Conservation (phyloP, 2,888 invertebrate genomes). For the Plagodis pulveraria region DNA sequence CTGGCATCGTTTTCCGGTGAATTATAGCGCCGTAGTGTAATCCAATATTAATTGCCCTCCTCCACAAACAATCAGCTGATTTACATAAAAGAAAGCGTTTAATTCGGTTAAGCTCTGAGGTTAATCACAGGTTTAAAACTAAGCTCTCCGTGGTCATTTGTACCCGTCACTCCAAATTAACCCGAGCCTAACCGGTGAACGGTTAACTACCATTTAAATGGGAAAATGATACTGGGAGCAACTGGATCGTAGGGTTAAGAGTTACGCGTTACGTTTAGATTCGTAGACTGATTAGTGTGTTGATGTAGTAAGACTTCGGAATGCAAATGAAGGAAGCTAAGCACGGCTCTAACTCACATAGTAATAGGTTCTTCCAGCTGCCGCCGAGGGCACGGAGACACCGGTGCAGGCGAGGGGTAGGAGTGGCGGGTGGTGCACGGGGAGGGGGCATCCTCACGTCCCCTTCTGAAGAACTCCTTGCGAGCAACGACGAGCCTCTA, state of each 20-base stretch:
- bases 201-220: constrained; percentile 73
- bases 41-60: constrained; percentile 58
- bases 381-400: constrained; percentile 91
- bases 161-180: constrained; percentile 77
- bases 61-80: constrained; percentile 73
- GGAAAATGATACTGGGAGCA: constrained; percentile 65
- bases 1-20: constrained; percentile 49
- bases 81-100: constrained; percentile 80
- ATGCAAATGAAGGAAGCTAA: constrained; percentile 48
- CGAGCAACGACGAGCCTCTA: constrained; percentile 80
- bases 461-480: constrained; percentile 89
- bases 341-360: constrained; percentile 87
- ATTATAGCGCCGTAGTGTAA: constrained; percentile 51
- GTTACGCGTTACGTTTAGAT: constrained; percentile 43
- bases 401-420: constrained; percentile 85
- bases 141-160: constrained; percentile 73
- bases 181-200: constrained; percentile 61
- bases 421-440: constrained; percentile 69
- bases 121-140: constrained; percentile 73
- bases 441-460: constrained; percentile 82
- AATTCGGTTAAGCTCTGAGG: constrained; percentile 72
- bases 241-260: constrained; percentile 65
- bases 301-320: constrained; percentile 34
- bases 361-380: constrained; percentile 91
- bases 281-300: constrained; percentile 45